Conservation (phyloP, 2,888 invertebrate genomes). For the Creontiades dilutus region DNA sequence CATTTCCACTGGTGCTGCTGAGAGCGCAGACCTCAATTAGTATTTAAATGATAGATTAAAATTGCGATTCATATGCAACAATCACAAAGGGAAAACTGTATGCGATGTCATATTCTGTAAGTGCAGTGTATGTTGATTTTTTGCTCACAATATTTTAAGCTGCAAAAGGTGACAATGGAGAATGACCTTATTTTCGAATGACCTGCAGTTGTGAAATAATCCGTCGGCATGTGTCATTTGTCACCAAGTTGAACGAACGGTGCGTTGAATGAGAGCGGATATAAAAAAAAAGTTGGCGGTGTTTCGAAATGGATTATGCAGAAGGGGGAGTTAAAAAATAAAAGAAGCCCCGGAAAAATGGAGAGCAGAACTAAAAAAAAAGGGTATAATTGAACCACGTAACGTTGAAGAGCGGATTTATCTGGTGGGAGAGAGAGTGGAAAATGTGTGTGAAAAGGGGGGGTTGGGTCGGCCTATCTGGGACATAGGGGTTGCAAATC, state of each 20-base stretch:
- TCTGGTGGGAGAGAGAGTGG: constrained; percentile 47
- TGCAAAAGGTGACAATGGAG: too few relatives aligned
- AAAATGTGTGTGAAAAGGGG: constrained; percentile 45
- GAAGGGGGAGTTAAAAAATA: not conserved
- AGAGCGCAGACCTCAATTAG: too few relatives aligned
- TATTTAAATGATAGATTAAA: too few relatives aligned
- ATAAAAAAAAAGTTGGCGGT: not conserved
- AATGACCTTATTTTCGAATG: too few relatives aligned
- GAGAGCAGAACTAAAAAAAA: not conserved
- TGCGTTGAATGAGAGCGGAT: constrained; percentile 12
- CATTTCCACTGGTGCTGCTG: too few relatives aligned
- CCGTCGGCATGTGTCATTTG: constrained; percentile 2
- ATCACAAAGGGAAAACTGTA: too few relatives aligned
- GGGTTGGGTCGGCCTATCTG: constrained; percentile 17
- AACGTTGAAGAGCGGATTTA: constrained; percentile 51
- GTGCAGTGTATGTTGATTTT: too few relatives aligned
- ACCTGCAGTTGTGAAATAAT: constrained; percentile 13
- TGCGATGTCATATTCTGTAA: too few relatives aligned
- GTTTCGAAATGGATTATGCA: constrained; percentile 25
- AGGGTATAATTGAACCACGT: constrained; percentile 49
- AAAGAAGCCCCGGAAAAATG: not conserved
- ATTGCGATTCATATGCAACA: too few relatives aligned
- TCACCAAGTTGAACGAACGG: not conserved
- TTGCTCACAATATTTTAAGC: too few relatives aligned
- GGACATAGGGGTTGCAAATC: constrained; percentile 51